These are phyloP conservation scores for Thalassaphorura encarpata DNA, from an alignment of 1,140 invertebrate species.

Conservation along the genomic window DNA sequence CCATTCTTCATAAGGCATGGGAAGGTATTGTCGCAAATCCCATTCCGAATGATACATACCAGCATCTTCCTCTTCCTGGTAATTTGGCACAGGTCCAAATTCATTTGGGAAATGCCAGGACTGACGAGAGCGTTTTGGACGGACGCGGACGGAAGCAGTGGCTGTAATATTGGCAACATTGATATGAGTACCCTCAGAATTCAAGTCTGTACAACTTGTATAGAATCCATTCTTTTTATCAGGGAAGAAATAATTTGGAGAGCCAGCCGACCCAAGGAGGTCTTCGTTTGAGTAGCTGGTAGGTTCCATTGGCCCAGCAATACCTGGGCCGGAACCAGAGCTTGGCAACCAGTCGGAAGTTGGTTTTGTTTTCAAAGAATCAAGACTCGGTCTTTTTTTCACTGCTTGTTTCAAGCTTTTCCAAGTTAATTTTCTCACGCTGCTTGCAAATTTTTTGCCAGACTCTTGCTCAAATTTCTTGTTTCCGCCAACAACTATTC, in stretches of 20 bases:
- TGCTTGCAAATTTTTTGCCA: constrained; percentile 25
- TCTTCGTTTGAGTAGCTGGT: constrained; percentile 13
- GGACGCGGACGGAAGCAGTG: constrained; percentile 27
- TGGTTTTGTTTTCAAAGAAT: constrained; percentile 10
- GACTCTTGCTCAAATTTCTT: neutral
- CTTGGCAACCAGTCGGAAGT: neutral
- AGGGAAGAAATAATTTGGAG: constrained; percentile 29
- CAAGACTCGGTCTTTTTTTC: constrained; percentile 30
- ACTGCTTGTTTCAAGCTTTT: constrained; percentile 33
- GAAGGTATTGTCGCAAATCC: constrained; percentile 29
- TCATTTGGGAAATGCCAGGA: constrained; percentile 26
- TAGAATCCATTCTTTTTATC: constrained; percentile 28
- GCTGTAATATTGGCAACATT: neutral
- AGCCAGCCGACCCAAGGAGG: neutral
- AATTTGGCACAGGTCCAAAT: constrained; percentile 30
- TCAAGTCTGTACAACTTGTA: constrained; percentile 28
- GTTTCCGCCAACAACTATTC: no score
- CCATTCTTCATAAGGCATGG: constrained; percentile 32
- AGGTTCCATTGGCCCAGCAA: neutral
- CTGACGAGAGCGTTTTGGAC: constrained; percentile 28
- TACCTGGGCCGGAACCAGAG: constrained; percentile 1
- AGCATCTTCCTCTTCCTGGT: constrained; percentile 12
- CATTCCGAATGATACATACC: constrained; percentile 30
- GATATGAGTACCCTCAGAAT: neutral
- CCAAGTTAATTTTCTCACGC: constrained; percentile 31